Evolutionary conservation across 2,888 invertebrate species (phyloP), one percentile per base, ranked within the genome.

Genomic region (Hemithea aestivaria): DNA sequence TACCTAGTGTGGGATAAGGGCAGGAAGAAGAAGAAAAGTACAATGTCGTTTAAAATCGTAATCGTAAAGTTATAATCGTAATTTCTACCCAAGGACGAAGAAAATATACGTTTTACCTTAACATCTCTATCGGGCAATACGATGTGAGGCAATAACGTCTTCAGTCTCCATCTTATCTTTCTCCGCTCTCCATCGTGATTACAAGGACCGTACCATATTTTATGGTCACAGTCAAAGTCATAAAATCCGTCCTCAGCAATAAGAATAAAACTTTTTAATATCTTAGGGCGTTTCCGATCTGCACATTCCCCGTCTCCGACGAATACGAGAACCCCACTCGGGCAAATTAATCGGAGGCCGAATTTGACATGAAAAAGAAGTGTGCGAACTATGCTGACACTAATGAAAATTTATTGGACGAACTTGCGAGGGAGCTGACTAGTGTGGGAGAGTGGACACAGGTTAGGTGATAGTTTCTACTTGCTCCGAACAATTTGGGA

Each of bases 301-400:
- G 16, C 12, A 35, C 28, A 35, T 35, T 29, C 35, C 29, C 2
- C 22, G 9, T 12, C 26, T 20, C 51, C 66, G 61, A 66, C 73
- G 71, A 73, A 76, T 72, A n/a, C n/a, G n/a, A n/a, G n/a, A n/a
- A n/a, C 65, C 60, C 64, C 64, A 60, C 58, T 58, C 58, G 52
- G 48, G 48, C 53, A 62, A 62, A 70, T 67, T 73, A 74, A 74
- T 72, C 67, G 67, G 62, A 45, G 24, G 50, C 45, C 53, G 62
- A 53, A 58, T 65, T 69, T 68, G 66, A 66, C 60, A 61, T 56
- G 53, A 59, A 60, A 66, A 70, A 69, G 62, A 56, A 57, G 53
- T 42, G 56, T 48, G 54, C 42, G 29, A 52, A 55, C 54, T 53
- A 49, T 53, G 49, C 41, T 42, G 60, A 60, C 58, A 33, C 48